phyloP scores from a whole-genome alignment of 1,140 invertebrate species.

The Brachionus rubens region DNA sequence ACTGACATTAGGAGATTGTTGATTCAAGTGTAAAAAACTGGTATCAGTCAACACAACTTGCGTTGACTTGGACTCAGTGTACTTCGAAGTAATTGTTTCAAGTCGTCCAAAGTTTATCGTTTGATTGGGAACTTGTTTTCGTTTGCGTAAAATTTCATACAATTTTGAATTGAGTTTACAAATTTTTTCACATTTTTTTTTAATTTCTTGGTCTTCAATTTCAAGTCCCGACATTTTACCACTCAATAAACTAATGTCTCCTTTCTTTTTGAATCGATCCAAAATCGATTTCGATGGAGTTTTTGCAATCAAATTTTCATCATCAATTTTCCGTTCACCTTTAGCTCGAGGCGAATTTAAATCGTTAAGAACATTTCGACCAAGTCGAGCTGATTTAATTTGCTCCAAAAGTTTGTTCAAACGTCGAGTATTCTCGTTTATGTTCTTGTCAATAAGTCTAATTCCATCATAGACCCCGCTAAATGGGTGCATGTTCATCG shows the following conservation, averaged over 20 bases:
- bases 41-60: background rate
- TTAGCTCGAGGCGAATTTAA: constrained; percentile 9
- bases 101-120: background rate
- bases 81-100: constrained; percentile 19
- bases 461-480: background rate
- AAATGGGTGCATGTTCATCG: background rate
- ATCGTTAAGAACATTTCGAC: background rate
- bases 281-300: background rate
- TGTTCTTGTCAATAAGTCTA: background rate
- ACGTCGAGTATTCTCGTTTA: background rate
- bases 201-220: background rate
- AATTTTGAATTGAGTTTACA: constrained; percentile 22
- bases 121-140: constrained; percentile 16
- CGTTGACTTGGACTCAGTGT: constrained; percentile 1
- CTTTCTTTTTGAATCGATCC: background rate
- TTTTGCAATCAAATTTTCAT: background rate
- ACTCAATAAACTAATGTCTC: background rate
- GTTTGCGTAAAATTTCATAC: constrained; percentile 11
- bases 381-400: background rate
- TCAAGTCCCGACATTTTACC: background rate
- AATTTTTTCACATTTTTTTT: constrained; percentile 19
- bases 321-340: background rate
- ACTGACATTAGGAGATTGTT: background rate
- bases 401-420: background rate
- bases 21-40: constrained; percentile 22